Percentiles rank a stretch among this genome's conserved stretches.
phyloP scores from a whole-genome alignment of 2,113 vertebrate species.

The Jacana jacana region DNA sequence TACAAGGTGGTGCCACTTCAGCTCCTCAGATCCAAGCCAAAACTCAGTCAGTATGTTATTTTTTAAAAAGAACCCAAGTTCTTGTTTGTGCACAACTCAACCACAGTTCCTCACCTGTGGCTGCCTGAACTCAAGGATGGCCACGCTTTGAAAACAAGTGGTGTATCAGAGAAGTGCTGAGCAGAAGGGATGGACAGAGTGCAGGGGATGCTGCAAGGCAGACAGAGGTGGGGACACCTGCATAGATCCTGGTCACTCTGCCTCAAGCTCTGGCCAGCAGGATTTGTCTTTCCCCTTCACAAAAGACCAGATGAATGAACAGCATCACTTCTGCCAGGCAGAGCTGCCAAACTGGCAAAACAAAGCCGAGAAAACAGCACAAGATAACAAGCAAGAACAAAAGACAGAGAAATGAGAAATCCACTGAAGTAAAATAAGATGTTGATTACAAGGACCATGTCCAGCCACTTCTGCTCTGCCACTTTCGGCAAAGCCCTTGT shows the following conservation, averaged over 20 bases:
- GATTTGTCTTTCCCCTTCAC: not conserved
- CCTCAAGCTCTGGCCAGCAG: not conserved
- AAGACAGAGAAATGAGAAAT: not conserved
- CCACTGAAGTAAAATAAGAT: not conserved
- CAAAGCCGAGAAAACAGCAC: constrained; percentile 50
- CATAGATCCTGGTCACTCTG: not conserved
- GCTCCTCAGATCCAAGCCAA: constrained; percentile 1
- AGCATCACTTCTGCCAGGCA: constrained; percentile 9
- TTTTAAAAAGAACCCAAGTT: not conserved
- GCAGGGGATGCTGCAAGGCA: not conserved
- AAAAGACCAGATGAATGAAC: not conserved
- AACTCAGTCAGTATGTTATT: not conserved
- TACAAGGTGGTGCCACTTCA: not conserved
- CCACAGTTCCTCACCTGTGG: not conserved
- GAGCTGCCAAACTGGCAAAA: constrained; percentile 31
- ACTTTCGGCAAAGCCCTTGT: not conserved
- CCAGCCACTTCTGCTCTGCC: not conserved
- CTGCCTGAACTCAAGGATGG: not conserved
- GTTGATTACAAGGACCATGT: not conserved
- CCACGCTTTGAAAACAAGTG: not conserved
- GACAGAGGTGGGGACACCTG: not conserved
- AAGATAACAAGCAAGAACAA: constrained; percentile 24
- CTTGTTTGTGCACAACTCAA: not conserved
- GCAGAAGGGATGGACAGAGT: not conserved
- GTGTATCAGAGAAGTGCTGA: not conserved